Conservation (phyloP, 2,113 vertebrate species). For the Piprites chloris region DNA sequence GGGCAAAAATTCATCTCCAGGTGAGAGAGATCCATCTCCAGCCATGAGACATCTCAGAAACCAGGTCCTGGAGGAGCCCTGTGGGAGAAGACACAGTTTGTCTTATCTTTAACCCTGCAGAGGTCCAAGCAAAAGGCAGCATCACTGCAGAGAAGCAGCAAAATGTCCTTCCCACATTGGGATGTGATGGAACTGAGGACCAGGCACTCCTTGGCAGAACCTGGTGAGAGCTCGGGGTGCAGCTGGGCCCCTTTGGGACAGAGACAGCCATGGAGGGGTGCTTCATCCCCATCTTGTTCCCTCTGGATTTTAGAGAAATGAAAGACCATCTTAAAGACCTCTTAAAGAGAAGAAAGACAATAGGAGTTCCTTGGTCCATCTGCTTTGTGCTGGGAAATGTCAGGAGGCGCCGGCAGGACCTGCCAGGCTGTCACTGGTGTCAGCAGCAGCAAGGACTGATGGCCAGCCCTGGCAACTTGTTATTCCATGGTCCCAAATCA, state of each 20-base stretch:
- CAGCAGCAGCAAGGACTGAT: neutral
- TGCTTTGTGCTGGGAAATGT: neutral
- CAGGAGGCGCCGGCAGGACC: accelerated
- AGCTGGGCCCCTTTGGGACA: neutral
- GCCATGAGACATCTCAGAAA: neutral
- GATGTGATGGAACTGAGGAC: neutral
- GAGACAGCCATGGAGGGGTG: neutral
- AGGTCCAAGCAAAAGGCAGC: neutral
- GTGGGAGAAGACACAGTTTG: neutral
- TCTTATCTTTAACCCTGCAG: neutral
- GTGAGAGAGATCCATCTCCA: neutral
- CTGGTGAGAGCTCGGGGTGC: neutral
- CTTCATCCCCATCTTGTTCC: neutral
- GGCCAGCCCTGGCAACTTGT: neutral
- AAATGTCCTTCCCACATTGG: neutral
- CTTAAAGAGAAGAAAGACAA: neutral
- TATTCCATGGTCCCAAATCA: neutral
- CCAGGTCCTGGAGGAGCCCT: neutral
- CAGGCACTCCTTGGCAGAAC: neutral
- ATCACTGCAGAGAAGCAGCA: neutral
- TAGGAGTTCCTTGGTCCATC: neutral
- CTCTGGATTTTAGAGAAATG: neutral
- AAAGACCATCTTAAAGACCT: neutral
- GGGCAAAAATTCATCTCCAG: neutral
- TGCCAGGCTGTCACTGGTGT: neutral